A percentile compares a stretch with the other conserved stretches of the same genome.
phyloP scores from a whole-genome alignment of 2,113 vertebrate species.

The Chamaetylas fuelleborni region DNA sequence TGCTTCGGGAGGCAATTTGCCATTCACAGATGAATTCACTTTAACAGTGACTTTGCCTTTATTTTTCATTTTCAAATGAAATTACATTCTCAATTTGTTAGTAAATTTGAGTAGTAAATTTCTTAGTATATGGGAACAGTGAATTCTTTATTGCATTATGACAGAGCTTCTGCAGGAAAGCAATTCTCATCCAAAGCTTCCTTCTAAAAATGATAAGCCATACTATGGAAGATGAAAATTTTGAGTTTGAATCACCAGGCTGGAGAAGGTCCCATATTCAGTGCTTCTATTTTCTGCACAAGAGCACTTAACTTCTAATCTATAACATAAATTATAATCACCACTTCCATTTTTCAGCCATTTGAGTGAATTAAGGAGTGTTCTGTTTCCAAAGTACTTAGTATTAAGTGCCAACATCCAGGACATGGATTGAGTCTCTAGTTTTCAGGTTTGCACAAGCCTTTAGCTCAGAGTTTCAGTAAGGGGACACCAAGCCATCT shows the following conservation, averaged over 20 bases:
- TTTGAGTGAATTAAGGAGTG: neutral
- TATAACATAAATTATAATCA: neutral
- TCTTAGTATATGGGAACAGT: neutral
- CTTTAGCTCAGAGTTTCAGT: neutral
- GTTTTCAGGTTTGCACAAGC: neutral
- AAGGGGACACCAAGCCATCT: neutral
- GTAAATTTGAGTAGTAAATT: constrained; percentile 18
- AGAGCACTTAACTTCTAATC: neutral
- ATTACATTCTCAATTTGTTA: constrained; percentile 44
- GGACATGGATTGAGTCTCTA: neutral
- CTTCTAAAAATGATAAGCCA: neutral
- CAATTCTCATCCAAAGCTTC: neutral
- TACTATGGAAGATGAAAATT: neutral
- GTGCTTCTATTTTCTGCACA: neutral
- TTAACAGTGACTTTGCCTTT: neutral
- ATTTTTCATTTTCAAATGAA: constrained; percentile 53
- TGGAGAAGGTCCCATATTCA: neutral
- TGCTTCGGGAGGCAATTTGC: constrained; percentile 52
- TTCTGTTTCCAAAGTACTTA: neutral
- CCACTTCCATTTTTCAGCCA: neutral
- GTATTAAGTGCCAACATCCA: neutral
- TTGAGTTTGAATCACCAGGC: neutral
- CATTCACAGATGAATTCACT: constrained; percentile 47
- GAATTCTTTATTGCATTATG: neutral
- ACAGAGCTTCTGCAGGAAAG: neutral